Conservation (phyloP, 2,888 invertebrate species). For the Dichetophora obliterata region DNA sequence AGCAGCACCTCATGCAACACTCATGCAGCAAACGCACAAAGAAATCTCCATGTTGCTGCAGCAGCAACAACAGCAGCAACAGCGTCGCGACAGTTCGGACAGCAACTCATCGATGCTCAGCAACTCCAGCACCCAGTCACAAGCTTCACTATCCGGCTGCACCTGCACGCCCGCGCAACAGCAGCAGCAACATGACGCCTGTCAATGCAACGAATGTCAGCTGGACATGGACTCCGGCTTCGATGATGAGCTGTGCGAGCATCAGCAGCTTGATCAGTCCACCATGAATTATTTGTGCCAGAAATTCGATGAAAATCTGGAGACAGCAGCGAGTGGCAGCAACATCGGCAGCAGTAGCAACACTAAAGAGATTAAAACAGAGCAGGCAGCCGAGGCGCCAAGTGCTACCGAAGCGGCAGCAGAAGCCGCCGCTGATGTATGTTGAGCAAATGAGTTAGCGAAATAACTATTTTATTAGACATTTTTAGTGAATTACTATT, state of each 20-base stretch:
- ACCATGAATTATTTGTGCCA: constrained; percentile 68
- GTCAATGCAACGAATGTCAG: constrained; percentile 55
- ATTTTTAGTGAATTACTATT: too few relatives aligned
- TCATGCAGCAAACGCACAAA: constrained; percentile 51
- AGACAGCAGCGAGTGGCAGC: constrained; percentile 56
- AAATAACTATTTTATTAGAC: too few relatives aligned
- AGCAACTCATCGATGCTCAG: constrained; percentile 69
- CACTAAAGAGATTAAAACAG: constrained; percentile 49
- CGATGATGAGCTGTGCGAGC: constrained; percentile 65
- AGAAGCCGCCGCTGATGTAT: constrained; percentile 57
- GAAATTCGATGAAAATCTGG: constrained; percentile 69
- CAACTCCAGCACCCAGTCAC: constrained; percentile 64
- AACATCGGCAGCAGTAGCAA: constrained; percentile 39
- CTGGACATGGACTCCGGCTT: constrained; percentile 65
- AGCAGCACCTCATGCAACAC: constrained; percentile 45
- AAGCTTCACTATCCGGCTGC: constrained; percentile 53
- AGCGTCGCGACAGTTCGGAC: constrained; percentile 68
- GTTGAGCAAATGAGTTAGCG: too few relatives aligned
- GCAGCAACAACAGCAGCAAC: constrained; percentile 51
- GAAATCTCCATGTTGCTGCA: constrained; percentile 58
- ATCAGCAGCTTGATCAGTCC: constrained; percentile 52
- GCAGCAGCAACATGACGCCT: constrained; percentile 67
- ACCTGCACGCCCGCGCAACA: constrained; percentile 61
- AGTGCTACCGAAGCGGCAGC: constrained; percentile 43
- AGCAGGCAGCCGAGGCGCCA: constrained; percentile 44